Evolutionary conservation across 2,797 vertebrate species (phyloP), one percentile per base, ranked within the genome.

Genomic region (Myotis findleyi): DNA sequence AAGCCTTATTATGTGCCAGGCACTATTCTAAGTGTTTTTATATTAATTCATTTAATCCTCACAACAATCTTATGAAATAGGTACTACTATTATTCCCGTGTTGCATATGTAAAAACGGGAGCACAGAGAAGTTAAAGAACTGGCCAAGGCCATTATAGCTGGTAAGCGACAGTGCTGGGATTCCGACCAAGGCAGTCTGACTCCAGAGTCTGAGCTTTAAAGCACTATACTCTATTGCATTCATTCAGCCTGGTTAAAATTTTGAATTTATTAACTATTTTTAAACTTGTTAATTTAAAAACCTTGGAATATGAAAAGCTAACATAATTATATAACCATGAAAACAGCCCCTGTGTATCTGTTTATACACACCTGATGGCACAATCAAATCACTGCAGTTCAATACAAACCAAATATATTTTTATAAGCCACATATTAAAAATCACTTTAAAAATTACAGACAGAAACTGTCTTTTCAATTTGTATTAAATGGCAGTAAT

Each of bases 241-340:
- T 82, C 89, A 76, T n/a, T 92, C 38, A 86, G 9, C 2, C 66
- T 76, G 38, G 20, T 6, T 79, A 77, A 86, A 59, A 23, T 86
- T 66, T 20, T 30, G 2, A 92, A 71, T 7, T 81, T 25, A 79
- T 62, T 30, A 62, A 88, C 6, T 49, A n/a, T 55, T 21, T 53
- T 93, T 83, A 89, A 77, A n/a, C 57, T 76, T 87, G 93, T 88
- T 69, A 69, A 38, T 41, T 62, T 64, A 93, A 95, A 95, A 77
- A 25, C 12, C 25, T 86, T 59, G 68, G 3, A 83, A 71, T 80
- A 82, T 36, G 33, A 94, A 79, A 80, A 53, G 47, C 21, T 87
- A 81, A 75, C 14, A 38, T 1, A 51, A 57, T 81, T 77, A 84
- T 16, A 27, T 86, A 83, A 94, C n/a, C 87, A 68, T 55, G 62